These are phyloP conservation scores for Cacatua alba DNA, from an alignment of 2,113 vertebrate species.

Conservation along the genomic window DNA sequence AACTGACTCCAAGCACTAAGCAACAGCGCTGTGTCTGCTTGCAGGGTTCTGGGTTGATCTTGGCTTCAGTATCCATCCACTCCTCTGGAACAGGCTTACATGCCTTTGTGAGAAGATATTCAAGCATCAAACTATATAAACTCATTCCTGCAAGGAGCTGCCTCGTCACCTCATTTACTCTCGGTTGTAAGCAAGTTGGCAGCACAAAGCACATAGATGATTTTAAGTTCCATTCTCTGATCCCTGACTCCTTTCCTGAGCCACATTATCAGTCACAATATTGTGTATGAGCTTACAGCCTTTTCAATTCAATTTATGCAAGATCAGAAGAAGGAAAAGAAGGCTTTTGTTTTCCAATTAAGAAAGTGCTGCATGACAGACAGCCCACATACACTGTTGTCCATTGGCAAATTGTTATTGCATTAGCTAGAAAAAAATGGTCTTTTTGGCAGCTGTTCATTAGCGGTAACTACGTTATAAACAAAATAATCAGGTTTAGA, in stretches of 20 bases:
- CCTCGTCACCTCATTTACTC: neutral
- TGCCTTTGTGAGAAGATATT: neutral
- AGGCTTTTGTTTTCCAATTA: neutral
- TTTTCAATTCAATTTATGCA: neutral
- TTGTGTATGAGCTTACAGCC: neutral
- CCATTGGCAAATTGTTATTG: constrained; percentile 9
- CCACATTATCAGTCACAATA: neutral
- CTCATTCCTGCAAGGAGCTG: neutral
- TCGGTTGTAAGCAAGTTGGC: neutral
- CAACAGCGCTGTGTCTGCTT: neutral
- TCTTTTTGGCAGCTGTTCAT: constrained; percentile 40
- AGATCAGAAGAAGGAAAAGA: neutral
- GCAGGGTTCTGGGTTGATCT: neutral
- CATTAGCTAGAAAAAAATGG: neutral
- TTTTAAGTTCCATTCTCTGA: neutral
- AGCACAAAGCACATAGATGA: neutral
- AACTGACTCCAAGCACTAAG: neutral
- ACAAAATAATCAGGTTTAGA: constrained; percentile 31
- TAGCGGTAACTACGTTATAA: neutral
- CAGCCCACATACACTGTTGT: neutral
- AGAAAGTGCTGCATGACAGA: neutral
- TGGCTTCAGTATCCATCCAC: neutral
- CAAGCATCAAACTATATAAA: neutral
- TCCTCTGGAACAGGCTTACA: neutral
- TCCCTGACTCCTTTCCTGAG: neutral